Evolutionary conservation across 2,888 invertebrate species (phyloP), one percentile per base, ranked within the genome.

Genomic region (Athetis lepigone): DNA sequence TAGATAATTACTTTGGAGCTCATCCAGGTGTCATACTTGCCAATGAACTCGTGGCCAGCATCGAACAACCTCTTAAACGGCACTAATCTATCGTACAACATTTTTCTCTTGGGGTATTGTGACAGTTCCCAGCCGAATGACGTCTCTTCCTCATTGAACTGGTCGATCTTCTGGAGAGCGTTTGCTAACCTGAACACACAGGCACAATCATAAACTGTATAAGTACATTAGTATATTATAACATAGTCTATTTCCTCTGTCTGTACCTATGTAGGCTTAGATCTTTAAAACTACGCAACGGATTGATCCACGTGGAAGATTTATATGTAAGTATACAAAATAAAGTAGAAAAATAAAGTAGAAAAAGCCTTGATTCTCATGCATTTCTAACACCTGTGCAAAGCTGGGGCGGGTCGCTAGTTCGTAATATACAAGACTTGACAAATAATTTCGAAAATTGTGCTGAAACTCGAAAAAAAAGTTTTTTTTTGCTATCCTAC

Each of bases 51-150:
- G 65, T 96, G 97, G 0, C 98, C 97, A n/a, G 97, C 97, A 85
- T 99, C 98, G 86, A 98, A 99, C 0, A 99, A 95, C 84, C 97
- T 97, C 87, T 98, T 98, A 86, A 96, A 99, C 0, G 99, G 99
- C 25, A 96, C 96, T 42, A 99, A 92, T 85, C 96, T 97, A 81
- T 98, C 98, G 70, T 97, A 96, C 0, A 97, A 93, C 82, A 96
- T 92, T 89, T 98, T 98, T 68, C 99, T 95, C 70, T 97, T 95
- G 0, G 98, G 98, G 94, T 99, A 99, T 79, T 97, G 97, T 0
- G 99, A 98, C 8, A 97, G 88, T 84, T 98, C 98, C 96, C 98
- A 98, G 11, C 97, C 98, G 86, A 97, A 99, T 18, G 98, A 96
- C 29, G 96, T 94, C 88, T 99, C 99, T 88, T 99, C 99, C 85